Percentiles rank a stretch among this genome's conserved stretches.
phyloP scores from a whole-genome alignment of 2,797 vertebrate genomes.

The Gephyroberyx darwinii region DNA sequence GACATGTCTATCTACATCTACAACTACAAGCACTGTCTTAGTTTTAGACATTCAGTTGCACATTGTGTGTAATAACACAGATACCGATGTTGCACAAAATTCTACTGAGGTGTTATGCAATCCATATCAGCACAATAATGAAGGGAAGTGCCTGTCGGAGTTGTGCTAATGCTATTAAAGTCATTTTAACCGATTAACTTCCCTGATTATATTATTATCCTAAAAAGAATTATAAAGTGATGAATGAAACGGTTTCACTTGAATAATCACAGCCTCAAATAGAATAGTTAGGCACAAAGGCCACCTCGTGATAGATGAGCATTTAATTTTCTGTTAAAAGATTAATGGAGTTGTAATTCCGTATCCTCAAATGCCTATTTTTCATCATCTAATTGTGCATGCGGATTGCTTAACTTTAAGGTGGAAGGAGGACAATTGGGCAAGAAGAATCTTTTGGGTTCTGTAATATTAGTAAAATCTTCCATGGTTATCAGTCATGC shows the following conservation, averaged over 20 bases:
- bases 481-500: constrained; percentile 41
- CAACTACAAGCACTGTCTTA: no score
- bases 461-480: constrained; percentile 24
- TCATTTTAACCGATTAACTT: neutral
- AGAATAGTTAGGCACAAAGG: neutral
- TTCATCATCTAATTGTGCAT: constrained; percentile 12
- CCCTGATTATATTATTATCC: neutral
- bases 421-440: constrained; percentile 5
- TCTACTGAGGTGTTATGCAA: no score
- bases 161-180: neutral
- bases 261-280: neutral
- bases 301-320: neutral
- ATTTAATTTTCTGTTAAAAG: neutral
- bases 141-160: neutral
- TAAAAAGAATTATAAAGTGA: neutral
- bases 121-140: no score
- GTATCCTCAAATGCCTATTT: neutral
- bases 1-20: no score
- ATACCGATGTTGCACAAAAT: no score
- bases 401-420: constrained; percentile 29
- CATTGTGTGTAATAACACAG: no score
- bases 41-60: no score
- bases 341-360: neutral
- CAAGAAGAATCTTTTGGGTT: constrained; percentile 21
- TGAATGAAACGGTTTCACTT: neutral